Base-by-base conservation (phyloP, 2,888 invertebrate species). In the Dioctria linearis region DNA sequence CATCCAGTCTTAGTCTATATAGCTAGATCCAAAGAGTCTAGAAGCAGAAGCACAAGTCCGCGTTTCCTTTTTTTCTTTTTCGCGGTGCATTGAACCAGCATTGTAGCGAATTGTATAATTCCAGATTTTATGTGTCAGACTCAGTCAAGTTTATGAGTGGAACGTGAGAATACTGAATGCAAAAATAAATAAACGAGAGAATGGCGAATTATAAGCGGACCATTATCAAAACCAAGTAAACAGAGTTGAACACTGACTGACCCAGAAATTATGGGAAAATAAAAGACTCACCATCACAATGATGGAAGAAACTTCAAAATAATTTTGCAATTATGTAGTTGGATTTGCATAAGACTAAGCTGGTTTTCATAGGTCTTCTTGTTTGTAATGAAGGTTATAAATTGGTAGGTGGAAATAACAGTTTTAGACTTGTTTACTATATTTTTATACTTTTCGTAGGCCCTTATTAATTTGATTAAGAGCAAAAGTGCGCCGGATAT, bases 91-190 rank as follows among this genome's bases (percentile, higher is more conserved):
- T 67, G 67, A 67, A 67, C 67, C 46, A 6, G 25, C 25, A 25
- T 46, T 67, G 9, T 42, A n/a, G 49, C 11, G 67, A 49, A 46
- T 46, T 67, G 46, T 37, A 67, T 13, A 25, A 25, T 67, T 67
- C 46, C 67, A 13, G 49, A 67, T 67, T 67, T 46, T 25, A 25
- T 67, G 46, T 49, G 13, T 67, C 46, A 46, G 43, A 8, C 67
- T 11, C n/a, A 43, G 43, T 25, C 67, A 42, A 67, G 46, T 46
- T 66, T 66, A 66, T 67, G 67, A 67, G 13, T 43, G 13, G 49
- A 67, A 67, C 67, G 67, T 67, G 67, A 67, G 67, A 46, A 49
- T 25, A 43, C 43, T 67, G 46, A 67, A 67, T 67, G 67, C 67
- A 67, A 67, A 67, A 42, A 67, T 67, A 67, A 67, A 67, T 67